Evolutionary conservation across 2,797 vertebrate species (phyloP), one percentile per base, ranked within the genome.

Genomic region (Babyrousa celebensis): DNA sequence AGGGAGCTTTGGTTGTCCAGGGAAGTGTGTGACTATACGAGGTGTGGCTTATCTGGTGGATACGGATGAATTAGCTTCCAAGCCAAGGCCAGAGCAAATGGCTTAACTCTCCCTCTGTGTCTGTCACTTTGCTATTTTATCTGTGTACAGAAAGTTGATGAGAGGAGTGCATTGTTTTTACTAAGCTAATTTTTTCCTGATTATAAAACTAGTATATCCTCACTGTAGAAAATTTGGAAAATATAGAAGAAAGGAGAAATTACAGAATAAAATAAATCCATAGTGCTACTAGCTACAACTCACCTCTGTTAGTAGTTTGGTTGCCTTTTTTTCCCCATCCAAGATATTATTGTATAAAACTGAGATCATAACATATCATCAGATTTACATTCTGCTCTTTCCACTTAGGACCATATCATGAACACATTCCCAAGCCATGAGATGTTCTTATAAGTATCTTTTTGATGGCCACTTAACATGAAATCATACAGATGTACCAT

Each of bases 181-280:
- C 63, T 83, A 72, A 85, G 29, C 29, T 71, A 29, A 15, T 23
- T 63, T 82, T 74, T 48, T 92, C 85, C n/a, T 80, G 52, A 32
- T 75, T 78, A 32, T 43, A 87, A 40, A 52, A 78, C 29, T 36
- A 70, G 21, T 65, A 68, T 32, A n/a, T 68, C 25, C 3, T 78
- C 54, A 56, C 21, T 18, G 1, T 72, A 86, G 54, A 80, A 93
- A 91, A 40, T 23, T 58, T 40, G 48, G 17, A 72, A 85, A 77
- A 72, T 54, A 74, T 11, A 32, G 48, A 90, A 94, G 40, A 89
- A 94, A 75, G 12, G 4, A 86, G 29, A 96, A 95, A 93, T 78
- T 56, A 77, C 21, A 70, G 27, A 87, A 60, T 21, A 85, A 75
- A 72, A 79, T 85, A 83, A 52, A 87, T 65, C 43, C 10, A 0